phyloP scores from a whole-genome alignment of 2,888 invertebrate species.

The Antheraea assamensis region DNA sequence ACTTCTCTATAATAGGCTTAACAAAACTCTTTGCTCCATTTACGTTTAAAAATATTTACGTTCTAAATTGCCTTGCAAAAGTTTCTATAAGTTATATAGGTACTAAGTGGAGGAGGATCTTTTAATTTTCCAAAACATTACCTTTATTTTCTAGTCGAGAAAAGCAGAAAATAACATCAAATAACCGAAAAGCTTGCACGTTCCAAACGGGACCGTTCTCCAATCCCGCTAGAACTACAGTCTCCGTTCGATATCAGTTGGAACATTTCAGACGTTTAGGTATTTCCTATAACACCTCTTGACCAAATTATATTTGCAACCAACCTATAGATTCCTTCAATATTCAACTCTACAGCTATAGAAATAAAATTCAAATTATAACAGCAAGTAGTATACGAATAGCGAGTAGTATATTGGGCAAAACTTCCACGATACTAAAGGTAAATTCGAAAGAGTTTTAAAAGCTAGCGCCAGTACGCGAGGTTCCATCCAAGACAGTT shows the following conservation, averaged over 20 bases:
- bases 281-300: slow-evolving; percentile 77
- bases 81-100: background rate
- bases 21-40: background rate
- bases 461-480: slow-evolving; percentile 46
- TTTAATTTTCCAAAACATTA: slow-evolving; percentile 21
- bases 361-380: slow-evolving; percentile 38
- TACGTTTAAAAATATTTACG: background rate
- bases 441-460: slow-evolving; percentile 73
- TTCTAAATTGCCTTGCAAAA: background rate
- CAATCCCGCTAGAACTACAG: slow-evolving; percentile 72
- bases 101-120: slow-evolving; percentile 5
- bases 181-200: slow-evolving; percentile 55
- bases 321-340: slow-evolving; percentile 19
- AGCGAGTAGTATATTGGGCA: slow-evolving; percentile 17
- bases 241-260: slow-evolving; percentile 66
- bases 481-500: slow-evolving; percentile 54
- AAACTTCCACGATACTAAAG: slow-evolving; percentile 64
- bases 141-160: slow-evolving; percentile 6
- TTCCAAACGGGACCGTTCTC: slow-evolving; percentile 55
- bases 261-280: slow-evolving; percentile 68
- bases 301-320: slow-evolving; percentile 31
- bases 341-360: slow-evolving; percentile 28
- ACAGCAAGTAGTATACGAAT: background rate
- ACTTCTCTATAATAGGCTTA: background rate
- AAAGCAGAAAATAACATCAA: slow-evolving; percentile 48